Evolutionary conservation across 2,797 vertebrate genomes (phyloP).

Genomic region (Hyperoplus immaculatus): DNA sequence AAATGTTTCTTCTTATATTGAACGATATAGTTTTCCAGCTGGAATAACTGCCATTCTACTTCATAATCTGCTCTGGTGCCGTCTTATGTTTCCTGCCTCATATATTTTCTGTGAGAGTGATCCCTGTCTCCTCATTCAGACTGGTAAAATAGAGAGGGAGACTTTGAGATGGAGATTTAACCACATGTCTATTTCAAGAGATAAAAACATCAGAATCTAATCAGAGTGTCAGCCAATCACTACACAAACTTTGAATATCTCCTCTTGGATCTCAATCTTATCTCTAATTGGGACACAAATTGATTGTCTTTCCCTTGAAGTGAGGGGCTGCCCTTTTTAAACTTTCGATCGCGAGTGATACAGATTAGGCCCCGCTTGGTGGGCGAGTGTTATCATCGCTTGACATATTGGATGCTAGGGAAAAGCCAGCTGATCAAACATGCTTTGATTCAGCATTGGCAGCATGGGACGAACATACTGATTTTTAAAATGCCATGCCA

Average conservation of each 20-base stretch:
- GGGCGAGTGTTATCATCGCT: slow-evolving; percentile 72
- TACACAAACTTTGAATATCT: slow-evolving; percentile 50
- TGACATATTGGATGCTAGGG: slow-evolving; percentile 64
- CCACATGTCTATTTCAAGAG: slow-evolving; percentile 8
- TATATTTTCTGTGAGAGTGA: background rate
- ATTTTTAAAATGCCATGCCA: slow-evolving; percentile 44
- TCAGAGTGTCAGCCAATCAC: slow-evolving; percentile 15
- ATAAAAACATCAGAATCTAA: slow-evolving; percentile 32
- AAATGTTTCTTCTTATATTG: no score
- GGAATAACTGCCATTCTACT: background rate
- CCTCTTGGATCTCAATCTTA: slow-evolving; percentile 63
- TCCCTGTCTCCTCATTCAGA: slow-evolving; percentile 2
- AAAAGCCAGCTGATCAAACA: slow-evolving; percentile 59
- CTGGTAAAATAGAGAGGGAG: background rate
- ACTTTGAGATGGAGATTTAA: slow-evolving; percentile 30
- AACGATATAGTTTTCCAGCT: background rate
- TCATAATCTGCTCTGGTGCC: slow-evolving; percentile 8
- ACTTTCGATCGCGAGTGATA: slow-evolving; percentile 64
- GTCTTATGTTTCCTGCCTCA: slow-evolving; percentile 12
- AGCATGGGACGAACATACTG: slow-evolving; percentile 15
- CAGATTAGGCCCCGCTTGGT: slow-evolving; percentile 67
- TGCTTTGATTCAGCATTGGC: slow-evolving; percentile 51
- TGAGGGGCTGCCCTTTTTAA: slow-evolving; percentile 74
- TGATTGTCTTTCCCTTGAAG: slow-evolving; percentile 67
- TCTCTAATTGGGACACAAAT: slow-evolving; percentile 63